Evolutionary conservation across 2,797 vertebrate species (phyloP), one percentile per base, ranked within the genome.

Genomic region (Neosilurus mollespiculum): DNA sequence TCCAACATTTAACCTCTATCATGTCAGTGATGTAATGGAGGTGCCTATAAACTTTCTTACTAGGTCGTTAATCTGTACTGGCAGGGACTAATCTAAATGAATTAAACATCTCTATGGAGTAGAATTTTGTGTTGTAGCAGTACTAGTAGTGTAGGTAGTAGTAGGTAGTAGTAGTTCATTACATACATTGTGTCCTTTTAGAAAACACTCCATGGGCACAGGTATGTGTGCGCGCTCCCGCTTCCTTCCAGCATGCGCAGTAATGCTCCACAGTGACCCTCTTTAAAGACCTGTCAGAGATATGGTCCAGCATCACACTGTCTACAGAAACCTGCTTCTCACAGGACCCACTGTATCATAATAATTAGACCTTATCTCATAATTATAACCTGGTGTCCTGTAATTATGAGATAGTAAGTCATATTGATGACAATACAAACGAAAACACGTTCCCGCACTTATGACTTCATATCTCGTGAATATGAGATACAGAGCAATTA

Each of bases 1-100:
- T 65, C 26, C 51, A 43, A 56, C 62, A 59, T 78, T 78, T 67
- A 61, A 43, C 59, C 62, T 59, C 64, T 59, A 53, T 78, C 15
- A 78, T 26, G 65, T 59, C 73, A 54, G 62, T 20, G 75, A 83
- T 51, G 49, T 82, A 82, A 82, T 82, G 49, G 61, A 65, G 26
- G 49, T 77, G 62, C 20, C 61, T 76, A 70, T 78, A 71, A 78
- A 70, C 15, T 78, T 78, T 62, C 58, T 37, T 72, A 12, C 24
- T 34, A 58, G 65, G 61, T 79, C 26, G 61, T 58, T 49, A 66
- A 59, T 77, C 34, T 59, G 14, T 64, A 77, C 34, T 22, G 65
- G 18, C 20, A 54, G 65, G 30, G 34, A 54, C 4, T 24, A 61
- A 16, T 7, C 12, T 70, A 30, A 78, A 53, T 78, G 15, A 67